Evolutionary conservation across 2,888 invertebrate genomes (phyloP), one percentile per base, ranked within the genome.

Genomic region (Hymenopus coronatus): DNA sequence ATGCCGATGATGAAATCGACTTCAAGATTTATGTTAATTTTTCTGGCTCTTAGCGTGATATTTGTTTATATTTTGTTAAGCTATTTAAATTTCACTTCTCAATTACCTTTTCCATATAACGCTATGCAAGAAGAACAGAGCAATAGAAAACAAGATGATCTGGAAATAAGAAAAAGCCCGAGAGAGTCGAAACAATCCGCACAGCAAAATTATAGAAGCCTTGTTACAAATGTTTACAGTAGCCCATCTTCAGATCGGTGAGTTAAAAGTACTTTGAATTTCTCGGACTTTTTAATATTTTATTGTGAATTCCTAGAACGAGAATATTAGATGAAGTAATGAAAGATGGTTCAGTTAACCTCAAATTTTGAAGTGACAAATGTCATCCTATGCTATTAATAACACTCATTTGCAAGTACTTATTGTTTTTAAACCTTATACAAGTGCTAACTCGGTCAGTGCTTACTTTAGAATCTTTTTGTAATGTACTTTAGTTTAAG

Each of bases 1-100:
- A 54, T 30, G n/a, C 54, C 4, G 2, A 70, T 20, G 82, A 82
- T 88, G 88, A 88, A 88, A 85, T 84, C 84, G 14, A 20, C 81
- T 15, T 82, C 88, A 30, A 88, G 88, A 81, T 81, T 88, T 81
- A 40, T 88, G 12, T 14, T 88, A 14, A 84, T 88, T 70, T 33
- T 84, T 70, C 14, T 85, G 28, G 28, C 84, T 70, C 30, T 88
- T 81, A 84, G 88, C 81, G 83, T 85, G 33, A 33, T 88, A 84
- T 30, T 88, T 88, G 20, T 88, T 14, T 88, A 88, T 27, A 30
- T 88, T 30, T 30, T 88, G 25, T 25, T 85, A n/a, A 88, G 25
- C n/a, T 88, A 81, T 82, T 81, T 88, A 81, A 81, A 81, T 54
- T 54, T 85, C n/a, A 70, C 54, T 1, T 70, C 54, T 70, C 54